Base-by-base conservation (phyloP, 2,888 invertebrate species). In the Pseudoips prasinana region DNA sequence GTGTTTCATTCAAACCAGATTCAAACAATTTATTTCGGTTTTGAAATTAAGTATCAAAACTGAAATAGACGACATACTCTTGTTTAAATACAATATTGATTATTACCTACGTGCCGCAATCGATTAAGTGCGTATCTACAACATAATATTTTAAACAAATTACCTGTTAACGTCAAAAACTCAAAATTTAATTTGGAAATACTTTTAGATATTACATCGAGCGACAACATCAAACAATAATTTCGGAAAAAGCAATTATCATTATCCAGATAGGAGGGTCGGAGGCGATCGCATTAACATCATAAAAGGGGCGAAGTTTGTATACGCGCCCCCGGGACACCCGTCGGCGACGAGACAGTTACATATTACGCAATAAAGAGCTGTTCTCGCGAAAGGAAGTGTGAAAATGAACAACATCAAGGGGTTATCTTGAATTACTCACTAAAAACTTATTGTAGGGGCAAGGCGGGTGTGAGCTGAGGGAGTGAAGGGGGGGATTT, bases 301-400 rank as follows among this genome's bases (percentile, higher is more conserved):
- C 84, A 85, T 86, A 84, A 82, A 84, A 75, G 82, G 84, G 86
- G 81, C 77, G 74, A 82, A 82, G 76, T 81, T 80, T 66, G 77
- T 74, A 72, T 74, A 58, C 64, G 70, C 68, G 73, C 84, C 83
- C 82, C 73, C 76, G 82, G 82, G 84, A 81, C 79, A 57, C 73
- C 80, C 82, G 80, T 81, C 81, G 80, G 71, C 81, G 73, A 73
- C 58, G 79, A 85, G 86, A 87, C 86, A 85, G 84, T 84, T 85
- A 87, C 87, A 84, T 86, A 87, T 87, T 87, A 84, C 81, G 86
- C 86, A 83, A 88, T 88, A 87, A 87, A 86, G 85, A 86, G 83
- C 88, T 87, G 88, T 88, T 87, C 87, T 88, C 88, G 88, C 84
- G 82, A 83, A 87, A 87, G 88, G 87, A 88, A 87, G 87, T 88